These are phyloP conservation scores for Caenorhabditis parvicauda DNA, from an alignment of 2,888 invertebrate species.

Conservation along the genomic window DNA sequence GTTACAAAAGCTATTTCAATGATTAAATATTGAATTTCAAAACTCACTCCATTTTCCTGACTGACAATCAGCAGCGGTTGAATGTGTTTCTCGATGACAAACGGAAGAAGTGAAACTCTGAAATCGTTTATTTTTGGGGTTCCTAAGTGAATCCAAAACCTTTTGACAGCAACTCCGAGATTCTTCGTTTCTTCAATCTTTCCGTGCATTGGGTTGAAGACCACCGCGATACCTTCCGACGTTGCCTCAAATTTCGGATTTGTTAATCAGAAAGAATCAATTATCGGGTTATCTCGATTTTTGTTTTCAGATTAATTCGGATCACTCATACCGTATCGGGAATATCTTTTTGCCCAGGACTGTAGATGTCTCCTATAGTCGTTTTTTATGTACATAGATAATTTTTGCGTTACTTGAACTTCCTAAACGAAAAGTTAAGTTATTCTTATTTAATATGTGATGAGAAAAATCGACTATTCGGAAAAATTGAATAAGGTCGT, in stretches of 20 bases:
- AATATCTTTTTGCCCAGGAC: too few species aligned
- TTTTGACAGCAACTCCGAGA: constrained; percentile 12
- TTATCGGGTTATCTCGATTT: too few species aligned
- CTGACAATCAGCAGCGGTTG: constrained; percentile 48
- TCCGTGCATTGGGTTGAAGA: constrained; percentile 89
- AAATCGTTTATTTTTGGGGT: background rate
- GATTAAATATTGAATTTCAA: background rate
- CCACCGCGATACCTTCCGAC: constrained; percentile 73
- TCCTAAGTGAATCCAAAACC: constrained; percentile 1
- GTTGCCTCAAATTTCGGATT: constrained; percentile 57
- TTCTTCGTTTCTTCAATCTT: constrained; percentile 16
- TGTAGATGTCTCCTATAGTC: too few species aligned
- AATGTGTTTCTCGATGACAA: constrained; percentile 39
- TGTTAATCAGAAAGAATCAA: background rate
- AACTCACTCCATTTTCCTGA: constrained; percentile 20
- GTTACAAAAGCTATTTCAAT: too few species aligned
- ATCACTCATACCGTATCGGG: too few species aligned
- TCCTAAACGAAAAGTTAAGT: too few species aligned
- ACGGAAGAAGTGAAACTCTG: constrained; percentile 48
- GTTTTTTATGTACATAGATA: too few species aligned
- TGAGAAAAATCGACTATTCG: too few species aligned
- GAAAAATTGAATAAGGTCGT: too few species aligned
- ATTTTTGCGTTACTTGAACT: too few species aligned
- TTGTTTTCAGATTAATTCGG: too few species aligned
- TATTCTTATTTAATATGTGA: too few species aligned